phyloP scores from a whole-genome alignment of 2,797 vertebrate genomes.

The Rhinatrema bivittatum region DNA sequence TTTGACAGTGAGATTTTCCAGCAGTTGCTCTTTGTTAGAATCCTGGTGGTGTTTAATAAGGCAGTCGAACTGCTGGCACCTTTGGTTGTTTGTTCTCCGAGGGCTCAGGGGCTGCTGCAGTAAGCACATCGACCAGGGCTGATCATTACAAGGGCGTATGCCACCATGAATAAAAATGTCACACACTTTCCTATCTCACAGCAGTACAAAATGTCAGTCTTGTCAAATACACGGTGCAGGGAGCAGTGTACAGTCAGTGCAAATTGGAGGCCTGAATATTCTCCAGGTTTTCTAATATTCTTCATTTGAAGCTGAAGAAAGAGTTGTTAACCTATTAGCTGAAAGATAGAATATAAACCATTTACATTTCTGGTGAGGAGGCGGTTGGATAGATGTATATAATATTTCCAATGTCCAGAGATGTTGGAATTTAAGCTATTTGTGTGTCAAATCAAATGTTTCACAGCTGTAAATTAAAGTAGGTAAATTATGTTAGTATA shows the following conservation, averaged over 20 bases:
- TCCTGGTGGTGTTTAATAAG: conserved; percentile 75
- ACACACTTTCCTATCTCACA: conserved; percentile 67
- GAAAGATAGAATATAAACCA: conserved; percentile 71
- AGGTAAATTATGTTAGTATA: too few relatives aligned
- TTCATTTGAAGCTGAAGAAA: conserved; percentile 73
- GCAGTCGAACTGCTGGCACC: conserved; percentile 65
- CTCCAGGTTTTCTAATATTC: conserved; percentile 70
- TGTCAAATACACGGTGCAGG: conserved; percentile 73
- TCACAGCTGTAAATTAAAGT: too few relatives aligned
- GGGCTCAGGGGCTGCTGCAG: conserved; percentile 67
- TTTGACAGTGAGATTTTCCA: conserved; percentile 79
- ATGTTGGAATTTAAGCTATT: conserved; percentile 40
- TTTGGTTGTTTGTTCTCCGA: conserved; percentile 67
- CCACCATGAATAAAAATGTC: conserved; percentile 78
- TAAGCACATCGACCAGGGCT: conserved; percentile 72
- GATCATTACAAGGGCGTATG: conserved; percentile 78
- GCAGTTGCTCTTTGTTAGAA: conserved; percentile 75
- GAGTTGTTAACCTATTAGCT: conserved; percentile 78
- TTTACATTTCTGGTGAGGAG: conserved; percentile 54
- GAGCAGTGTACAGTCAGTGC: conserved; percentile 68
- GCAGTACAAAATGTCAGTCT: conserved; percentile 73
- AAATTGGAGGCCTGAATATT: conserved; percentile 75
- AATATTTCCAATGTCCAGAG: conserved; percentile 44
- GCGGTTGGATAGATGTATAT: conserved; percentile 51
- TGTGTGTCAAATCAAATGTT: too few relatives aligned